Conservation (phyloP, 64 coral and sea anemone genomes). For the Stichodactyla mertensii region DNA sequence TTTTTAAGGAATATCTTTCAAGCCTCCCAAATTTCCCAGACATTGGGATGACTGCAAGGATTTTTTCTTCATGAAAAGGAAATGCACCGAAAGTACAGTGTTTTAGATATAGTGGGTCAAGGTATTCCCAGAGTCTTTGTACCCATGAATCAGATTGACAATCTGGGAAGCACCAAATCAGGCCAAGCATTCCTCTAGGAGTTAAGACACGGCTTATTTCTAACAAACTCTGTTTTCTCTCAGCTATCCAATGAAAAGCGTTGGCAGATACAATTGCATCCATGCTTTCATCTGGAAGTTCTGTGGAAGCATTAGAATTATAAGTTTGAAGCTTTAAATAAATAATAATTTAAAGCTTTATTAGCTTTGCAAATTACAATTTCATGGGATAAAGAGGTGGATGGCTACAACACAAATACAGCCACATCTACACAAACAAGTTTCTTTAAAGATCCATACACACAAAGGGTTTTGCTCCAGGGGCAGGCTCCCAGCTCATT, state of each 20-base stretch:
- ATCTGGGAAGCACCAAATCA: not conserved
- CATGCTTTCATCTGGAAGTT: not conserved
- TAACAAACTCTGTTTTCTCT: not conserved
- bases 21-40: not conserved
- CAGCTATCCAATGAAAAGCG: conserved; percentile 30
- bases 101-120: not conserved
- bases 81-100: not conserved
- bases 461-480: too few species aligned
- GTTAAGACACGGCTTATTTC: conserved; percentile 18
- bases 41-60: not conserved
- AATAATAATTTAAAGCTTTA: not conserved
- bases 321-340: too few species aligned
- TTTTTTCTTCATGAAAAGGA: not conserved
- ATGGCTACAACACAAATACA: too few species aligned
- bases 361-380: too few species aligned
- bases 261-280: not conserved
- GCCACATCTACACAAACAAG: too few species aligned
- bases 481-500: too few species aligned
- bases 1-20: not conserved
- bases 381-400: too few species aligned
- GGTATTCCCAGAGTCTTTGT: not conserved
- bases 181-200: conserved; percentile 16
- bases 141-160: not conserved
- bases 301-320: not conserved
- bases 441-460: too few species aligned